Evolutionary conservation across 2,113 vertebrate species (phyloP).

Genomic region (Capra hircus): DNA sequence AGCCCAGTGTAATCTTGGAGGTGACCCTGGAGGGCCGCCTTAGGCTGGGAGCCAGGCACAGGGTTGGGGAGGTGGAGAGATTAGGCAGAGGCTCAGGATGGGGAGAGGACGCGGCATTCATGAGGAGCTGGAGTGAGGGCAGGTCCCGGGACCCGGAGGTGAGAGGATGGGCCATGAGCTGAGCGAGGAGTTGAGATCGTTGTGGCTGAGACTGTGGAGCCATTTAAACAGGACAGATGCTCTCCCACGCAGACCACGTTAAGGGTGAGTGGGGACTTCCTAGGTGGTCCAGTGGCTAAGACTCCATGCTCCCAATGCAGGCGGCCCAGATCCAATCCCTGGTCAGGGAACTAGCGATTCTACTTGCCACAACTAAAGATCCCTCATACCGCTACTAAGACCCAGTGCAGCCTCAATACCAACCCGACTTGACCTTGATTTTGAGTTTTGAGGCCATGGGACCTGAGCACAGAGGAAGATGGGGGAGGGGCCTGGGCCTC

Average conservation of each 20-base stretch:
- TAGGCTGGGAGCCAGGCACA: not conserved
- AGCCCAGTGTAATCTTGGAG: not conserved
- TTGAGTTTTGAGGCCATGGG: not conserved
- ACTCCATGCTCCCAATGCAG: not conserved
- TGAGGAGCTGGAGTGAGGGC: not conserved
- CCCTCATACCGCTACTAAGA: not conserved
- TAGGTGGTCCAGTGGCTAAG: not conserved
- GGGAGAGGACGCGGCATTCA: too few relatives aligned
- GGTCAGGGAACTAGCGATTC: not conserved
- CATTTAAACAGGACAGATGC: not conserved
- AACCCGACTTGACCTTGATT: not conserved
- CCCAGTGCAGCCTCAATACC: not conserved
- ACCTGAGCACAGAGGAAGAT: not conserved
- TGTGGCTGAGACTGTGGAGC: accelerated
- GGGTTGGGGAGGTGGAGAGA: not conserved
- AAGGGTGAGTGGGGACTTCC: not conserved
- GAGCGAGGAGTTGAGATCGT: not conserved
- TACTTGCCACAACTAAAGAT: not conserved
- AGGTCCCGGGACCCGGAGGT: not conserved
- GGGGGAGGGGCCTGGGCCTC: not conserved
- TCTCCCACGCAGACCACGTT: accelerated
- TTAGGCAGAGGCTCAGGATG: not conserved
- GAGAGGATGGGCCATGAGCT: too few relatives aligned
- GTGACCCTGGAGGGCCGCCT: not conserved
- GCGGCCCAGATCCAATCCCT: not conserved